Evolutionary conservation across 2,888 invertebrate species (phyloP), one percentile per base, ranked within the genome.

Genomic region (Platycheirus albimanus): DNA sequence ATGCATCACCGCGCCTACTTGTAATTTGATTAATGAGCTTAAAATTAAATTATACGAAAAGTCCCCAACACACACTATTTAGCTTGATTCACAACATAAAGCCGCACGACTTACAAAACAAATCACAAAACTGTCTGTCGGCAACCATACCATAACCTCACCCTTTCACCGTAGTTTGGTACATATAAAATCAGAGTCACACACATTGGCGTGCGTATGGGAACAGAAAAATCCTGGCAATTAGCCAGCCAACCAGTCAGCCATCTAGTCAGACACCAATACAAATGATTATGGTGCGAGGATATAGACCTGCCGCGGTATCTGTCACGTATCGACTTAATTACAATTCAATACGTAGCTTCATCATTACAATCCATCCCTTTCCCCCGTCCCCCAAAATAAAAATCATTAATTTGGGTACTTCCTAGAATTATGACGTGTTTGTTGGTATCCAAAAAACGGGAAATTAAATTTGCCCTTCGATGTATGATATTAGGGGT

Each of bases 291-390:
- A n/a, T n/a, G n/a, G n/a, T n/a, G n/a, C 8, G 30, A 33, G 41
- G 11, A n/a, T 13, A 61, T 45, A 19, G 30, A 43, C 3, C 43
- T 33, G 30, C 30, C n/a, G 3, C 28, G 38, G 28, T 30, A 61
- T 76, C 70, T 66, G 80, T 81, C 81, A 81, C 61, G 77, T 77
- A 71, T 43, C 28, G 19, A 49, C 71, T 72, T 81, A 72, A 81
- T 77, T 81, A 77, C 77, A 54, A 77, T 81, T 77, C 81, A 77
- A 77, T 81, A 71, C 76, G 52, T 13, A 38, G 71, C 70, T 71
- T 66, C 77, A 71, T 52, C 30, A 61, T 54, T 69, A n/a, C n/a
- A n/a, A n/a, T n/a, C n/a, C n/a, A n/a, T n/a, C n/a, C n/a, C n/a
- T n/a, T n/a, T n/a, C n/a, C n/a, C n/a, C n/a, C n/a, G n/a, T n/a